Percentiles rank a stretch among this genome's conserved stretches.
Conservation (phyloP, 2,113 vertebrate genomes). For the Kobus ellipsiprymnus region DNA sequence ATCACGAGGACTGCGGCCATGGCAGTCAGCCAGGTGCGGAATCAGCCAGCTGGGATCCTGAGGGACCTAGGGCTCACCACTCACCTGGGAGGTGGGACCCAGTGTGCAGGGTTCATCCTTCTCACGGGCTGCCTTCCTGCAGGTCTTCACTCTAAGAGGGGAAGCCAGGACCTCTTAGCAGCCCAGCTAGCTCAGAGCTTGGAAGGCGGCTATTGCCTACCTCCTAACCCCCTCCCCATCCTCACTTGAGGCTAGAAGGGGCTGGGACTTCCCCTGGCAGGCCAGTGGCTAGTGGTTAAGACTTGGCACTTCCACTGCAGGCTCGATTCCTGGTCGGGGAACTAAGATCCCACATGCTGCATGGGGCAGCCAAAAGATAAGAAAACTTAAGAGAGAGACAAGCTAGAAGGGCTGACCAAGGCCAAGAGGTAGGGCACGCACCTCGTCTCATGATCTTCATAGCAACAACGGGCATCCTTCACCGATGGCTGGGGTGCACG, state of each 20-base stretch:
- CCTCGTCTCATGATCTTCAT: background rate
- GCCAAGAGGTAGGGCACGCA: background rate
- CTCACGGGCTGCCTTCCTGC: background rate
- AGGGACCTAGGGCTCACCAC: background rate
- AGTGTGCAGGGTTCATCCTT: rapidly evolving
- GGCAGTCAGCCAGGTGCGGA: background rate
- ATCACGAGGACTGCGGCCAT: too few species aligned
- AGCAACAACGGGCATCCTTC: rapidly evolving
- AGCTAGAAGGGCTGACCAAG: background rate
- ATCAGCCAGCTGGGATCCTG: background rate
- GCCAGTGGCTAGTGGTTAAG: background rate
- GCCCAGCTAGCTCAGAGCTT: background rate
- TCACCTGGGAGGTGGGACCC: background rate
- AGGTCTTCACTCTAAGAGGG: background rate
- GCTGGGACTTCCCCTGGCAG: background rate
- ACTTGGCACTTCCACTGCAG: background rate
- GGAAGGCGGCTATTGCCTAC: background rate
- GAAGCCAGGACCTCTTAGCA: background rate
- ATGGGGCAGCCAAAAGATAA: background rate
- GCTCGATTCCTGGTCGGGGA: background rate
- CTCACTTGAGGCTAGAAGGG: background rate
- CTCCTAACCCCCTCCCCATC: background rate
- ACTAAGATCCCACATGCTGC: background rate
- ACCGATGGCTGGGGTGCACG: rapidly evolving
- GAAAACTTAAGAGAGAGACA: background rate